phyloP scores from a whole-genome alignment of 1,140 invertebrate genomes.

The Oreohelix idahoensis region DNA sequence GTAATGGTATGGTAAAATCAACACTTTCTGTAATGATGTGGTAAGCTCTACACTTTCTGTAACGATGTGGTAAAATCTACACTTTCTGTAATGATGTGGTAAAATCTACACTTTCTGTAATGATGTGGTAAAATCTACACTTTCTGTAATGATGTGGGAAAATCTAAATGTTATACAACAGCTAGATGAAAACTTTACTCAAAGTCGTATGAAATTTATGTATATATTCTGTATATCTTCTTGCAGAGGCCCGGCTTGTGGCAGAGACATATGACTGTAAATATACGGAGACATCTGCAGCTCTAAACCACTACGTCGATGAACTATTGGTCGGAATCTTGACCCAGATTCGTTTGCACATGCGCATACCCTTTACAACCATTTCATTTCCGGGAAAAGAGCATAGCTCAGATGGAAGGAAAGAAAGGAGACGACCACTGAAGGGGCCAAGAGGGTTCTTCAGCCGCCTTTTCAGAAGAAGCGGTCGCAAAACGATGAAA shows the following conservation, averaged over 20 bases:
- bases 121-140: no score
- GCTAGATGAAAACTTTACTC: no score
- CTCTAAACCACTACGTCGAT: conserved; percentile 86
- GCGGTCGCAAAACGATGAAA: conserved; percentile 22
- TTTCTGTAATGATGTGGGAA: no score
- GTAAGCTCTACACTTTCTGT: no score
- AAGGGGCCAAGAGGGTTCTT: conserved; percentile 43
- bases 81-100: no score
- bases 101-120: no score
- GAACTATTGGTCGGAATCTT: conserved; percentile 85
- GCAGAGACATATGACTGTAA: conserved; percentile 83
- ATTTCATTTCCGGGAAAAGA: conserved; percentile 43
- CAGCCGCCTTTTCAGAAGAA: conserved; percentile 44
- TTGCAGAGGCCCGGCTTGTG: conserved; percentile 70
- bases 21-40: no score
- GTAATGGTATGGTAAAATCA: no score
- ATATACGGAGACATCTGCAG: conserved; percentile 87
- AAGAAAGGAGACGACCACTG: conserved; percentile 28
- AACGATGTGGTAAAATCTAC: no score
- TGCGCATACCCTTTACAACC: conserved; percentile 48
- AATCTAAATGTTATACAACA: no score
- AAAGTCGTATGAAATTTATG: no score
- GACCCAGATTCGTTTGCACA: conserved; percentile 73
- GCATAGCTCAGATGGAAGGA: conserved; percentile 22
- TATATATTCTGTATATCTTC: neutral